Evolutionary conservation across 2,113 vertebrate genomes (phyloP).

Genomic region (Trichomycterus rosablanca): DNA sequence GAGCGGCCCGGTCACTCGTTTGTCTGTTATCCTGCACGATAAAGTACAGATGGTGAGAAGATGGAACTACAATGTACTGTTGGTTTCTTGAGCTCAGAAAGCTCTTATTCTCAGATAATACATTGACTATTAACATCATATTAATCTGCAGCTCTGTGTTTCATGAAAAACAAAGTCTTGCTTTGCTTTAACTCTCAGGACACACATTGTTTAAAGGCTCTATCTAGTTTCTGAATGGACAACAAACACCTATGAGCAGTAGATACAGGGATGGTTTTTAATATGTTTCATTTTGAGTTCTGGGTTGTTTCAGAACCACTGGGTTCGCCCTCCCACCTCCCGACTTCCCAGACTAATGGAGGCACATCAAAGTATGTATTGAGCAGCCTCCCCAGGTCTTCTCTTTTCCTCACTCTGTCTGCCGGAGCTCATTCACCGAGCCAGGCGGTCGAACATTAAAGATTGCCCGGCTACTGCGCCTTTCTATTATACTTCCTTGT

Average conservation of each 20-base stretch:
- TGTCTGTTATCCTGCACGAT: conserved; percentile 41
- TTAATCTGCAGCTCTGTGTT: conserved; percentile 13
- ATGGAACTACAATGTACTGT: conserved; percentile 48
- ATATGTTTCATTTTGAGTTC: too few species aligned
- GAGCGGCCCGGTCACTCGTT: conserved; percentile 48
- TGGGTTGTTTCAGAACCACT: conserved; percentile 6
- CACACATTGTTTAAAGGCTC: conserved; percentile 15
- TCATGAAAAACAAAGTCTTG: conserved; percentile 36
- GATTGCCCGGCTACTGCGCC: conserved; percentile 39
- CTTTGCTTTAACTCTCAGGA: conserved; percentile 38
- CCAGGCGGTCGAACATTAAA: conserved; percentile 50
- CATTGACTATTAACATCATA: conserved; percentile 36
- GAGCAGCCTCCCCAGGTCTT: conserved; percentile 35
- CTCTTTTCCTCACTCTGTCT: conserved; percentile 39
- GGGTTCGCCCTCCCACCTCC: conserved; percentile 11
- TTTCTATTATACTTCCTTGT: conserved; percentile 42
- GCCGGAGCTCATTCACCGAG: conserved; percentile 38
- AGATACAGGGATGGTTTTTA: neutral
- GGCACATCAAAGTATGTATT: conserved; percentile 51
- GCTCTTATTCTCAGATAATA: conserved; percentile 24
- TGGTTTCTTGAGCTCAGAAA: conserved; percentile 48
- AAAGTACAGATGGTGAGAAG: conserved; percentile 46
- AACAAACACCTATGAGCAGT: conserved; percentile 2
- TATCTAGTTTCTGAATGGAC: neutral
- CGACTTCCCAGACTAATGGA: conserved; percentile 39